A percentile compares a stretch with the other conserved stretches of the same genome.
Conservation (phyloP, 37 sponge, comb jelly and placozoan genomes). For the Aplysina aerophoba region DNA sequence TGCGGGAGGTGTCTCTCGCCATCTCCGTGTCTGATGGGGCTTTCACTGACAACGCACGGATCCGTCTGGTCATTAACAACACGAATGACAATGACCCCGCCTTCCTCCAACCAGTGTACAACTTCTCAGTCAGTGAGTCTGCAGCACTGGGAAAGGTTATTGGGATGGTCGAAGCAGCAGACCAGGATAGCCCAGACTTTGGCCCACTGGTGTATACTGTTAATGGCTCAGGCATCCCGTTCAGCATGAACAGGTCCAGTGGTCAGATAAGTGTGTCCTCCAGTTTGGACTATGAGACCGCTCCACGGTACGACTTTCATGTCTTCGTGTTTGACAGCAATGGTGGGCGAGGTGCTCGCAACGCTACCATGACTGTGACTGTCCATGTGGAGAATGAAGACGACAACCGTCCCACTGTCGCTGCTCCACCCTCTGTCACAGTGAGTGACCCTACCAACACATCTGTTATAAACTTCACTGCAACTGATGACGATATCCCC, state of each 20-base stretch:
- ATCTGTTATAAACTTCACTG: neutral
- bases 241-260: neutral
- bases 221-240: neutral
- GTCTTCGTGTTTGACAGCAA: neutral
- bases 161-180: neutral
- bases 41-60: neutral
- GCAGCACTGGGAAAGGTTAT: neutral
- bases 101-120: neutral
- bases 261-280: neutral
- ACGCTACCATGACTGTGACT: neutral
- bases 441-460: no score
- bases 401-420: conserved; percentile 15
- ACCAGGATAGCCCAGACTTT: neutral
- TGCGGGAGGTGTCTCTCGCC: neutral
- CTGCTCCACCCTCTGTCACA: neutral
- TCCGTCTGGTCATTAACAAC: neutral
- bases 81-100: conserved; percentile 3
- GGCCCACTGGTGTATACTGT: neutral
- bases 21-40: neutral
- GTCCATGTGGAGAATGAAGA: neutral
- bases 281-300: conserved; percentile 7
- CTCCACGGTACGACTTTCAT: neutral
- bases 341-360: neutral
- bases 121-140: conserved; percentile 16
- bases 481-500: neutral